A percentile compares a stretch with the other conserved stretches of the same genome.
These are phyloP conservation scores for Callipepla squamata DNA, from an alignment of 2,113 vertebrate species.

Conservation along the genomic window DNA sequence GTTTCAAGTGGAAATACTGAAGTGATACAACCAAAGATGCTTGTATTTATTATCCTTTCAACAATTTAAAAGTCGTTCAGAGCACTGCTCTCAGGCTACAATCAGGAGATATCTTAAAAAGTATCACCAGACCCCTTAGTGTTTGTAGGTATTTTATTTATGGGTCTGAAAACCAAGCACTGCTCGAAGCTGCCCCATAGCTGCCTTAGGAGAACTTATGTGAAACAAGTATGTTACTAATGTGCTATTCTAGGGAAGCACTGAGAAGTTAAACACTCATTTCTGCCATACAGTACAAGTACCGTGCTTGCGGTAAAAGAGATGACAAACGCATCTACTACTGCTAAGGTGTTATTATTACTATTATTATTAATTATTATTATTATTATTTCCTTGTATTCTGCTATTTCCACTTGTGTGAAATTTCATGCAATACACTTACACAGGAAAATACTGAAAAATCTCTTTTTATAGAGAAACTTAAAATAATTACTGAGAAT, in stretches of 20 bases:
- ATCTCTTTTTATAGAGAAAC: too few relatives aligned
- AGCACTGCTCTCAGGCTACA: not conserved
- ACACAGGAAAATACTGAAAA: too few relatives aligned
- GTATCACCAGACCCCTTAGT: not conserved
- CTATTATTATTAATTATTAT: not conserved
- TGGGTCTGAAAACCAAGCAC: too few relatives aligned
- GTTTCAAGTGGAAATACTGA: not conserved
- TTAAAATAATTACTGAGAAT: too few relatives aligned
- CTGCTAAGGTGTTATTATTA: not conserved
- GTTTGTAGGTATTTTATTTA: not conserved
- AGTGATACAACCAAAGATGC: not conserved
- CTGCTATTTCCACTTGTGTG: not conserved
- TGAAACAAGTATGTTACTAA: not conserved
- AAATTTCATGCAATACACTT: not conserved
- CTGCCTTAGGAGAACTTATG: too few relatives aligned
- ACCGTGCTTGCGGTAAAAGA: conserved; percentile 1
- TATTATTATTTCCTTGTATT: not conserved
- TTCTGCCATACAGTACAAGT: not conserved
- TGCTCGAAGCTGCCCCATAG: too few relatives aligned
- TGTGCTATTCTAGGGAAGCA: not conserved
- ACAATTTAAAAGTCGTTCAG: not conserved
- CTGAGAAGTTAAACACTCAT: not conserved
- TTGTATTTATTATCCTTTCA: not conserved
- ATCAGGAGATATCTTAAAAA: not conserved
- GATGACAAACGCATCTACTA: not conserved